phyloP scores from a whole-genome alignment of 2,113 vertebrate genomes.

The Choloepus hoffmanni region DNA sequence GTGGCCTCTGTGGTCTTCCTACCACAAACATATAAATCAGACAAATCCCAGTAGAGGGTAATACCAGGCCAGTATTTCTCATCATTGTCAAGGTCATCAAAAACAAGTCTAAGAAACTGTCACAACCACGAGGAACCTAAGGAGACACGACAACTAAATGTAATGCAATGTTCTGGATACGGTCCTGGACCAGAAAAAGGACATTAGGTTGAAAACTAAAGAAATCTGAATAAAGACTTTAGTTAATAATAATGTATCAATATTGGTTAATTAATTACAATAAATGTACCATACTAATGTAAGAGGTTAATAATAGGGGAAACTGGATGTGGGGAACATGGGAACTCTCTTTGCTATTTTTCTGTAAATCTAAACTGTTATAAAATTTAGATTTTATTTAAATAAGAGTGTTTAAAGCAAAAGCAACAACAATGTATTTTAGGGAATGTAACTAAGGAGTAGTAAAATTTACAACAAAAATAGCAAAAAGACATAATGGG shows the following conservation, averaged over 20 bases:
- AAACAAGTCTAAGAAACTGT: not conserved
- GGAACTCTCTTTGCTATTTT: not conserved
- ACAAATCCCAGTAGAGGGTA: not conserved
- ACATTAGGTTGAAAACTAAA: not conserved
- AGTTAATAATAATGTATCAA: not conserved
- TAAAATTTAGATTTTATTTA: not conserved
- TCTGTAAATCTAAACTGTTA: not conserved
- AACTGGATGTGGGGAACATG: not conserved
- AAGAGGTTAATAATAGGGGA: not conserved
- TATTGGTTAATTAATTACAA: not conserved
- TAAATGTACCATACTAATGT: not conserved
- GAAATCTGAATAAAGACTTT: not conserved
- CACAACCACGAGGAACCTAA: not conserved
- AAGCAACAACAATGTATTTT: not conserved
- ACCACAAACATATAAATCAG: not conserved
- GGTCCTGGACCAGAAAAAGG: not conserved
- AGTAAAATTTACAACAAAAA: not conserved
- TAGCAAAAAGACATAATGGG: not conserved
- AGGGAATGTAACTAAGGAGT: not conserved
- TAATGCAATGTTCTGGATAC: not conserved
- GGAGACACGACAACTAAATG: not conserved
- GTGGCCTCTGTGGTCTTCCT: not conserved
- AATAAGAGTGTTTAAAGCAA: not conserved
- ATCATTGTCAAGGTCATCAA: not conserved
- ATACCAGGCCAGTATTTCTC: not conserved